A percentile compares a stretch with the other conserved stretches of the same genome.
phyloP scores from a whole-genome alignment of 2,113 vertebrate genomes.

The Ammospiza nelsoni region DNA sequence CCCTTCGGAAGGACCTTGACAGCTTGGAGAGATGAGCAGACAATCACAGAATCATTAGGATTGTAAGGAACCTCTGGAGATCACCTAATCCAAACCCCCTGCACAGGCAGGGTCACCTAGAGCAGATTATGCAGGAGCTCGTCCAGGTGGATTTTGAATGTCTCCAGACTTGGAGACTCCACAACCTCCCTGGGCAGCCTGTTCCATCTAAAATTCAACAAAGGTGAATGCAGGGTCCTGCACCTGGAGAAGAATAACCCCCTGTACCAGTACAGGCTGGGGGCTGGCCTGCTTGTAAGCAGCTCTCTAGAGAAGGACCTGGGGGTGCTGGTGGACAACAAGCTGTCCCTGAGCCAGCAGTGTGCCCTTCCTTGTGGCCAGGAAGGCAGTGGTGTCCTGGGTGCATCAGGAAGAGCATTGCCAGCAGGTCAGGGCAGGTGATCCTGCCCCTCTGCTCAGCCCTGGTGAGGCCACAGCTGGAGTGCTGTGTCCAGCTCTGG shows the following conservation, averaged over 20 bases:
- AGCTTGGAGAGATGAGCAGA: neutral
- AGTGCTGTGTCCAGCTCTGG: neutral
- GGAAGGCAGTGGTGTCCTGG: too few species aligned
- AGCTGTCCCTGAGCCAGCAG: neutral
- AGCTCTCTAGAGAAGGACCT: neutral
- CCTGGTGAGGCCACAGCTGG: neutral
- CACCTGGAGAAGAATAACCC: neutral
- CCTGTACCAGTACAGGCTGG: neutral
- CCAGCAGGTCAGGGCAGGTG: neutral
- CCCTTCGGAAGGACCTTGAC: neutral
- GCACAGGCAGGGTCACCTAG: neutral
- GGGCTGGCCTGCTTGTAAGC: neutral
- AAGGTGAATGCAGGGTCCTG: neutral
- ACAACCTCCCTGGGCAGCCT: neutral
- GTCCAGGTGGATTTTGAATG: neutral
- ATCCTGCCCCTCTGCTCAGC: neutral
- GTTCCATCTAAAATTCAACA: neutral
- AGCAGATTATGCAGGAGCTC: neutral
- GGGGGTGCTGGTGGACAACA: fast-evolving
- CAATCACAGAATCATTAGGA: neutral
- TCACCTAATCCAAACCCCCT: neutral
- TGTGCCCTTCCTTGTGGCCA: neutral
- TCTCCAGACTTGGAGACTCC: neutral
- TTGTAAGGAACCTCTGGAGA: neutral
- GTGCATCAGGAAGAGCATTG: neutral